Evolutionary conservation across 2,888 invertebrate species (phyloP).

Genomic region (Apamea epomidion): DNA sequence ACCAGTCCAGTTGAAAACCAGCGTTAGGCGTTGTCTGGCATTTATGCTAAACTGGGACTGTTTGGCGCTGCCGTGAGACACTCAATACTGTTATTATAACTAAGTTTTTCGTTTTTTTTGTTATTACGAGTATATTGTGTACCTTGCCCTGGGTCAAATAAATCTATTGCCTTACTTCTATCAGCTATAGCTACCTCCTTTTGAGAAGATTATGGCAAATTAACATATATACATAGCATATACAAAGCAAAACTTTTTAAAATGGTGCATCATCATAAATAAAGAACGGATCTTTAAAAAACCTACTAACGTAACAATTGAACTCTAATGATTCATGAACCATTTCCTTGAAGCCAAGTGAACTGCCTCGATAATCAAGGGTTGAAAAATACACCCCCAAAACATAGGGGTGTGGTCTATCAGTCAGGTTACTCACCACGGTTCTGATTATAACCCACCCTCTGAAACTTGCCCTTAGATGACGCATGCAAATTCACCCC

Average conservation of each 20-base stretch:
- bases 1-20: background rate
- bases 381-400: constrained; percentile 59
- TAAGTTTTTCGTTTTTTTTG: no score
- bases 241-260: background rate
- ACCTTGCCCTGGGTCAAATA: background rate
- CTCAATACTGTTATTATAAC: no score
- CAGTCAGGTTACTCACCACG: constrained; percentile 67
- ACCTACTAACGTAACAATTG: constrained; percentile 30
- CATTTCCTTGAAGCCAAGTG: constrained; percentile 58
- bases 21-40: background rate
- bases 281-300: constrained; percentile 7
- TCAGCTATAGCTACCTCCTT: background rate
- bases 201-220: background rate
- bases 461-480: constrained; percentile 62
- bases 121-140: background rate
- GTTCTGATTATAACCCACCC: constrained; percentile 66
- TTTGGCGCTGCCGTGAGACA: no score
- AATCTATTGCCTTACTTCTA: background rate
- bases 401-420: constrained; percentile 66
- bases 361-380: constrained; percentile 57
- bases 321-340: constrained; percentile 54
- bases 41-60: background rate
- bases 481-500: constrained; percentile 69
- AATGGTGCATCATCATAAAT: background rate
- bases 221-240: background rate